phyloP scores from a whole-genome alignment of 2,888 invertebrate genomes.

The Volucella bombylans region DNA sequence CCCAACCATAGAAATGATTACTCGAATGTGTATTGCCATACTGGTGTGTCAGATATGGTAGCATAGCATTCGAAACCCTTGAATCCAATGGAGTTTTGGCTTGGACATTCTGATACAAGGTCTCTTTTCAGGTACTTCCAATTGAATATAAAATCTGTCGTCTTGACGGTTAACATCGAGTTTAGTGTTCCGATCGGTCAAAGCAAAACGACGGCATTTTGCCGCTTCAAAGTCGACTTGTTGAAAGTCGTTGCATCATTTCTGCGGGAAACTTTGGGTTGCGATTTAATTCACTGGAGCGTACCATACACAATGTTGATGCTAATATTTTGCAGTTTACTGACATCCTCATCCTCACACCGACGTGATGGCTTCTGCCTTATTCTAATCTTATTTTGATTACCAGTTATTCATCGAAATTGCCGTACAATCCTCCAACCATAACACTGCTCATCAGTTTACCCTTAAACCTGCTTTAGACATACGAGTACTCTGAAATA shows the following conservation, averaged over 20 bases:
- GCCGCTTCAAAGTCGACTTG: constrained; percentile 24
- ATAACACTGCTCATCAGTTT: no score
- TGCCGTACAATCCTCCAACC: no score
- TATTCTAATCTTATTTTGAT: no score
- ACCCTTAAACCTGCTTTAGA: no score
- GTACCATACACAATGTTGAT: constrained; percentile 9
- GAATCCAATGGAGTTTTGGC: constrained; percentile 99
- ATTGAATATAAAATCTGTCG: constrained; percentile 79
- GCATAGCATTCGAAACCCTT: constrained; percentile 97
- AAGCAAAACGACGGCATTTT: constrained; percentile 32
- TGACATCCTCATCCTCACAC: no score
- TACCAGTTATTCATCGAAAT: no score
- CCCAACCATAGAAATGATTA: constrained; percentile 99
- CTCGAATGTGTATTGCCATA: constrained; percentile 99
- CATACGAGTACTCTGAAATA: no score
- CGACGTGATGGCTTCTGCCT: no score
- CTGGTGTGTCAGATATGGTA: constrained; percentile 93
- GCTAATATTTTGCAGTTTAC: no score
- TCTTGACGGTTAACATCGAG: constrained; percentile 71
- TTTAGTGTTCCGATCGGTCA: constrained; percentile 22
- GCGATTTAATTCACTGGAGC: constrained; percentile 24
- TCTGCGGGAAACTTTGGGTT: constrained; percentile 27
- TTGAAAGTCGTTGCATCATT: constrained; percentile 70
- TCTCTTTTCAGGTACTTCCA: constrained; percentile 84
- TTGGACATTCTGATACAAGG: constrained; percentile 98